These are phyloP conservation scores for Corynorhinus townsendii DNA, from an alignment of 2,113 vertebrate genomes.

Conservation along the genomic window DNA sequence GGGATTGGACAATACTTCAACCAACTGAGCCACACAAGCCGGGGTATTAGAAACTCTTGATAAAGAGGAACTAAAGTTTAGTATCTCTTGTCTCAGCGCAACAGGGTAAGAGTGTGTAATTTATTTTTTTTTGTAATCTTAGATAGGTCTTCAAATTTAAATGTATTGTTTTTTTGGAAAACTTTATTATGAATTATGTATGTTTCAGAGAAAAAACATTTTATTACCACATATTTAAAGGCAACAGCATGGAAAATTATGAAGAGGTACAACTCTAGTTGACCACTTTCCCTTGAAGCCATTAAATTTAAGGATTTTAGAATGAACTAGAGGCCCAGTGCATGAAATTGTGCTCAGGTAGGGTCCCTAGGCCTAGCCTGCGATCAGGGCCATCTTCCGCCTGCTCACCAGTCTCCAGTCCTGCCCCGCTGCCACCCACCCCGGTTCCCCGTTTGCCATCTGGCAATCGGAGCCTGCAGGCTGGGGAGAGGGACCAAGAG, in stretches of 20 bases:
- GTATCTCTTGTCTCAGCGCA: neutral
- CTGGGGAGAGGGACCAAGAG: too few relatives aligned
- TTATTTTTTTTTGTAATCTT: neutral
- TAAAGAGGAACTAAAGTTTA: neutral
- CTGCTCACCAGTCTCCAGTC: too few relatives aligned
- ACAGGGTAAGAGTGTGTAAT: neutral
- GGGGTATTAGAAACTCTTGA: neutral
- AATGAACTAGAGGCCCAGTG: neutral
- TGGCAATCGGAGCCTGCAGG: too few relatives aligned
- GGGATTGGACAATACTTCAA: neutral
- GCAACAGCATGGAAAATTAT: neutral
- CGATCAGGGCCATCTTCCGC: too few relatives aligned
- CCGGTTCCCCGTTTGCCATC: too few relatives aligned
- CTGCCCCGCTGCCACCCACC: too few relatives aligned
- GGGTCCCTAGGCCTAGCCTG: too few relatives aligned
- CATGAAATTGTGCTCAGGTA: too few relatives aligned
- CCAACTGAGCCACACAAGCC: neutral
- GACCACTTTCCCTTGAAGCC: neutral
- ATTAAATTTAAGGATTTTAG: constrained; percentile 1
- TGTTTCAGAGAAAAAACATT: neutral
- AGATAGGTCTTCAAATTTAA: neutral
- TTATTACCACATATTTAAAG: constrained; percentile 7
- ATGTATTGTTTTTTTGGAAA: neutral
- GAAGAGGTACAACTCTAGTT: neutral
- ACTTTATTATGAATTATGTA: neutral